Evolutionary conservation across 2,797 vertebrate species (phyloP), one percentile per base, ranked within the genome.

Genomic region (Botia almorhae): DNA sequence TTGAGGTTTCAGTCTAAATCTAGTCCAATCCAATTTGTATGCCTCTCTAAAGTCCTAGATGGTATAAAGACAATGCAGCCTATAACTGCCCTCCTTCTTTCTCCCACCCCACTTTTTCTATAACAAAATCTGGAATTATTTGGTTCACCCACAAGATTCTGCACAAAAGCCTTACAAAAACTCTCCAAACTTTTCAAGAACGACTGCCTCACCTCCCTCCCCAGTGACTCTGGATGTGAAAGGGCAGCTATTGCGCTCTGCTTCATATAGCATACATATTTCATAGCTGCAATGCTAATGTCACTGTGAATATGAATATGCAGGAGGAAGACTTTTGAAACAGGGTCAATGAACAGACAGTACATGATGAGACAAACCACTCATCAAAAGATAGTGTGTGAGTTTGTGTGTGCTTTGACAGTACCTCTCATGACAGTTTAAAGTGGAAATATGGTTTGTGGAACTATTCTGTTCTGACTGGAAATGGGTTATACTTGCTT

Each of bases 261-360:
- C 67, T 85, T 81, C 76, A 83, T 78, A 73, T 73, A 19, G 79
- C 85, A 87, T 89, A 77, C 88, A 89, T 91, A 90, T 90, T 90
- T 90, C 81, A 90, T 89, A 74, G 80, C 69, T 74, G 70, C 69
- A 64, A 83, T 86, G 84, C 82, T 88, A 90, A 91, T 86, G 69
- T 81, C 83, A 72, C 72, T 69, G 23, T 51, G 36, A 58, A 78
- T 75, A 85, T 90, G 87, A 91, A 91, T 90, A 89, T 84, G 86
- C 86, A 90, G 65, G 60, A 90, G 73, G 50, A 82, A 78, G 79
- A 85, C 46, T 12, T 83, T 74, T 46, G 81, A 81, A 56, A 69
- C 84, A 89, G 89, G 82, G 86, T 89, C 84, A 86, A 76, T 63
- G 80, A 81, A 84, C 33, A 82, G 75, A 84, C 70, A 67, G 69